Base-by-base conservation (phyloP, 2,797 vertebrate genomes). In the Catostomus latipinnis region DNA sequence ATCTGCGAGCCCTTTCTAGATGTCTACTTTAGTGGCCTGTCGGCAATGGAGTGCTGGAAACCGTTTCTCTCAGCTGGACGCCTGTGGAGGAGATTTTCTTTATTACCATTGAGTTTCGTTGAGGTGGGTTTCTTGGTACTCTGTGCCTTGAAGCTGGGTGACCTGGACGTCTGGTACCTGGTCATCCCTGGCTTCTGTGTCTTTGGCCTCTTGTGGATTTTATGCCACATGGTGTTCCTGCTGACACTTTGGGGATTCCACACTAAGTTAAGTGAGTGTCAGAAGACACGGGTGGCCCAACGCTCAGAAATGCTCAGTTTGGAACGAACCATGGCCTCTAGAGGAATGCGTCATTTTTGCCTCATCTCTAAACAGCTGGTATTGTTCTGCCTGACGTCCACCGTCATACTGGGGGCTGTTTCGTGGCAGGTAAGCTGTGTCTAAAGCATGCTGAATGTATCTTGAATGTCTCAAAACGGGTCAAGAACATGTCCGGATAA, bases 221-320 rank as follows among this genome's bases (percentile, higher is more conserved):
- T 98, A 87, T 98, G 96, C 88, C 98, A 99, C 78, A 86, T 97
- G 43, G 96, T 98, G 89, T 95, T 98, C 89, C 91, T 98, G 81
- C 95, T 98, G 91, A 98, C 97, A 16, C 92, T 99, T 13, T 99
- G 98, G 98, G 97, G 97, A 77, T 99, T 99, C 90, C 96, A 98
- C 92, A 96, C 95, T 22, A 99, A 99, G 90, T 88, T 99, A 71
- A 98, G 90, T 14, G 96, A 98, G 78, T 99, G 98, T 89, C 98
- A 99, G 93, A 97, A 92, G 84, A 90, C 96, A 0, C 97, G 94
- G 90, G 93, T 92, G 12, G 90, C 92, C 45, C 97, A 98, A 88
- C 92, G 91, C 34, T 89, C 92, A 49, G 94, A 96, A 60, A 93
- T 91, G 84, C 94, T 95, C 78, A 95, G 94, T 88, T 94, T 99